Conservation (phyloP, 2,888 invertebrate genomes). For the Brachypalpus laphriformis region DNA sequence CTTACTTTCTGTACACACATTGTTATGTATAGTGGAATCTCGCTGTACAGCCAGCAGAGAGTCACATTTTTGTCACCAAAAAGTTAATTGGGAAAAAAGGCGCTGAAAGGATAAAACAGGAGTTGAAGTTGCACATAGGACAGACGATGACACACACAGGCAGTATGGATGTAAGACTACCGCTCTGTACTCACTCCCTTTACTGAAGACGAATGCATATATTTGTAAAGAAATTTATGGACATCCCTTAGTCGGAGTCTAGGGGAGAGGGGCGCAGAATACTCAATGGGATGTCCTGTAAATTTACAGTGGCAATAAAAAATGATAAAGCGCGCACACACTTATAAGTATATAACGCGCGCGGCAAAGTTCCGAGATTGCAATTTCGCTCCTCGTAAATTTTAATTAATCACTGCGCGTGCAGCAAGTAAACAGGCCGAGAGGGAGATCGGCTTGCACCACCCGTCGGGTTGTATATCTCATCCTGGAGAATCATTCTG, state of each 20-base stretch:
- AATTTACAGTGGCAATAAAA: constrained; percentile 74
- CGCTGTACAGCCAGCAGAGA: constrained; percentile 24
- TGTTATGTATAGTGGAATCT: constrained; percentile 24
- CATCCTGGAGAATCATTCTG: constrained; percentile 62
- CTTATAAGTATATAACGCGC: constrained; percentile 16
- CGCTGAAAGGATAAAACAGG: constrained; percentile 58
- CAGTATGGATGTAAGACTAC: constrained; percentile 19
- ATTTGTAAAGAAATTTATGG: constrained; percentile 65
- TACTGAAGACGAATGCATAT: constrained; percentile 69
- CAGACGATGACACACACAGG: constrained; percentile 33
- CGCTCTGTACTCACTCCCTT: background rate
- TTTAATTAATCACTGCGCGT: constrained; percentile 74
- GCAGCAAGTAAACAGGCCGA: constrained; percentile 52
- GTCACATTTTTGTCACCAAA: constrained; percentile 68
- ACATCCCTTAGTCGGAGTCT: constrained; percentile 35
- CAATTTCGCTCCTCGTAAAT: constrained; percentile 74
- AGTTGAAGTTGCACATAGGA: constrained; percentile 37
- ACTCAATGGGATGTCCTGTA: constrained; percentile 71
- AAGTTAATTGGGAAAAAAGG: constrained; percentile 70
- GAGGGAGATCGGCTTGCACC: background rate
- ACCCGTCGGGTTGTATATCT: background rate
- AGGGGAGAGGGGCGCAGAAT: constrained; percentile 12
- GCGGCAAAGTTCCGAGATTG: constrained; percentile 62
- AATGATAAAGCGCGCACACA: constrained; percentile 63
- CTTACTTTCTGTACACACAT: constrained; percentile 37